These are phyloP conservation scores for Sipha flava DNA, from an alignment of 1,140 invertebrate species.

Conservation along the genomic window DNA sequence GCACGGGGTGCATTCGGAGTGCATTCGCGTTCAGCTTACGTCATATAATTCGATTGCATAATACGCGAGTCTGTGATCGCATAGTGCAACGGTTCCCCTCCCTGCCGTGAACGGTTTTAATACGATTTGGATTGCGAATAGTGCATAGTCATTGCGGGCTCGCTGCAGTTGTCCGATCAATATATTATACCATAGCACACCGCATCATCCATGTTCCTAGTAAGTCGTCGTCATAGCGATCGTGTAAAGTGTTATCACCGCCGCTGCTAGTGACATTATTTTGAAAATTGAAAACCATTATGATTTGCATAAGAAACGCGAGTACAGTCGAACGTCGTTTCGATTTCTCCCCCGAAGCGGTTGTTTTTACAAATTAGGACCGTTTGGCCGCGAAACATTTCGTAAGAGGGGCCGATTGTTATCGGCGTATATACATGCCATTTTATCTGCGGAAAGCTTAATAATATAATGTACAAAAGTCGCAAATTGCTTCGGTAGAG, in stretches of 20 bases:
- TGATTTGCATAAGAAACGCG: slow-evolving; percentile 4
- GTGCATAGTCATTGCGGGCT: background rate
- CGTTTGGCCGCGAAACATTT: background rate
- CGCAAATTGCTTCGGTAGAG: background rate
- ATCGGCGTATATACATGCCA: slow-evolving; percentile 1
- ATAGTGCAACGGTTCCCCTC: background rate
- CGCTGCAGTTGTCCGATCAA: background rate
- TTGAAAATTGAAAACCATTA: slow-evolving; percentile 22
- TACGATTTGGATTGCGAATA: background rate
- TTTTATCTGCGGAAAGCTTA: background rate
- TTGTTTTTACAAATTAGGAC: slow-evolving; percentile 26
- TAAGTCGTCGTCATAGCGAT: background rate
- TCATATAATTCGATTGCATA: background rate
- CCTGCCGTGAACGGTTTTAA: background rate
- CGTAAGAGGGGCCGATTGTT: background rate
- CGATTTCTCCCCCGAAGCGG: background rate
- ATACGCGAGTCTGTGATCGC: background rate
- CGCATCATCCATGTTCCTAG: background rate
- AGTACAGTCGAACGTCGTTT: background rate
- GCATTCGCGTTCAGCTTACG: background rate
- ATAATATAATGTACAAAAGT: background rate
- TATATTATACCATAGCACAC: background rate
- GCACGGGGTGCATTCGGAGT: background rate
- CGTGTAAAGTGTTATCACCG: background rate
- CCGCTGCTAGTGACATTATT: background rate